phyloP scores from a whole-genome alignment of 2,113 vertebrate species.

The Pedetes capensis region DNA sequence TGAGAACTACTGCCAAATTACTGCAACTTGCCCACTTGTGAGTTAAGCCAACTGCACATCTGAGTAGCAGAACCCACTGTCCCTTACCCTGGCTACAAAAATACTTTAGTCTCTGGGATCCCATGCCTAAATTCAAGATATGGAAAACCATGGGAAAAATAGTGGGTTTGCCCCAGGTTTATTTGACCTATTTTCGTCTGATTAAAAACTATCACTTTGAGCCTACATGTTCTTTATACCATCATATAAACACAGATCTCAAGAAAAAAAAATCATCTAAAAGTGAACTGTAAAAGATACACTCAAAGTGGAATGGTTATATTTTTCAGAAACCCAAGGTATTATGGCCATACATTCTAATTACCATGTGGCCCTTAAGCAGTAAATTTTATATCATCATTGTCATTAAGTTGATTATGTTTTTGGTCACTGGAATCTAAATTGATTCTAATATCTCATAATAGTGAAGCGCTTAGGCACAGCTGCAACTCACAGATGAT shows the following conservation, averaged over 20 bases:
- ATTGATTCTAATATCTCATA: constrained; percentile 45
- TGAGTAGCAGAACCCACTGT: neutral
- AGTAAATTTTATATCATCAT: constrained; percentile 12
- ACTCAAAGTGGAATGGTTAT: neutral
- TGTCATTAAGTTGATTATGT: constrained; percentile 41
- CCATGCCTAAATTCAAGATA: neutral
- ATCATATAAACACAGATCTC: neutral
- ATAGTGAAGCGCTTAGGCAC: constrained; percentile 36
- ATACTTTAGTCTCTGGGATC: neutral
- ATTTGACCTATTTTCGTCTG: neutral
- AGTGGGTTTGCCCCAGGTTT: neutral
- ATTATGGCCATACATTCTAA: neutral
- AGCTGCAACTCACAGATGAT: constrained; percentile 54
- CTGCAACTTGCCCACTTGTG: neutral
- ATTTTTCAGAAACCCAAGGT: neutral
- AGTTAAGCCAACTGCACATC: neutral
- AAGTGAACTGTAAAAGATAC: neutral
- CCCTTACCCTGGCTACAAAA: accelerated
- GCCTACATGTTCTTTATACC: neutral
- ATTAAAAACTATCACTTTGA: neutral
- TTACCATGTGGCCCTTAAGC: neutral
- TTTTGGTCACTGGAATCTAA: constrained; percentile 45
- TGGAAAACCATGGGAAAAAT: neutral
- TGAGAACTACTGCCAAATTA: neutral
- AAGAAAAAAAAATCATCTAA: neutral